A percentile compares a stretch with the other conserved stretches of the same genome.
Evolutionary conservation across 2,797 vertebrate species (phyloP).

Genomic region (Pteronotus mesoamericanus): DNA sequence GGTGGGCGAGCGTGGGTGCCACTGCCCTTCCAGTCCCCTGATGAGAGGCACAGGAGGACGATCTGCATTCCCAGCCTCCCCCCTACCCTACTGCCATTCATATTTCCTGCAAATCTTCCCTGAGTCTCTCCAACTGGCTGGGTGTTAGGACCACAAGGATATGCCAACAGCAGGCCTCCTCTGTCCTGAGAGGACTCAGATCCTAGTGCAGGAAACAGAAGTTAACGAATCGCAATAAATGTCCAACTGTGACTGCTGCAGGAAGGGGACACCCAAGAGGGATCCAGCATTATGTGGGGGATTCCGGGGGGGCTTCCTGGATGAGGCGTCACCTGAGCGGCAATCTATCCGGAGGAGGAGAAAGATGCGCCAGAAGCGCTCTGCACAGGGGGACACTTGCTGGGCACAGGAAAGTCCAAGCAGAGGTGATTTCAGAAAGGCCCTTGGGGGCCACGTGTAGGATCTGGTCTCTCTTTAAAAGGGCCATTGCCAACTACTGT

Average conservation of each 20-base stretch:
- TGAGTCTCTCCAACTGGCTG: background rate
- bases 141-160: background rate
- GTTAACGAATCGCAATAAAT: background rate
- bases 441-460: background rate
- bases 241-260: no score
- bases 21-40: accelerated
- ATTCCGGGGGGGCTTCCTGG: background rate
- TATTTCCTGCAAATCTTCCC: accelerated
- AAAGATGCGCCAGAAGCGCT: background rate
- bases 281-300: accelerated
- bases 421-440: background rate
- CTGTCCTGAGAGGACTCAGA: background rate
- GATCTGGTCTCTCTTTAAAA: background rate
- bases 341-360: no score
- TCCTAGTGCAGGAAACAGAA: no score
- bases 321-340: background rate
- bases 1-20: accelerated
- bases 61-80: background rate
- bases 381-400: background rate
- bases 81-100: no score
- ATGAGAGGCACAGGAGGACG: background rate
- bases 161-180: background rate
- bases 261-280: background rate
- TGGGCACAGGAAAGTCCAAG: background rate
- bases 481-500: accelerated